Base-by-base conservation (phyloP, 2,797 vertebrate species). In the Microhierax caerulescens region DNA sequence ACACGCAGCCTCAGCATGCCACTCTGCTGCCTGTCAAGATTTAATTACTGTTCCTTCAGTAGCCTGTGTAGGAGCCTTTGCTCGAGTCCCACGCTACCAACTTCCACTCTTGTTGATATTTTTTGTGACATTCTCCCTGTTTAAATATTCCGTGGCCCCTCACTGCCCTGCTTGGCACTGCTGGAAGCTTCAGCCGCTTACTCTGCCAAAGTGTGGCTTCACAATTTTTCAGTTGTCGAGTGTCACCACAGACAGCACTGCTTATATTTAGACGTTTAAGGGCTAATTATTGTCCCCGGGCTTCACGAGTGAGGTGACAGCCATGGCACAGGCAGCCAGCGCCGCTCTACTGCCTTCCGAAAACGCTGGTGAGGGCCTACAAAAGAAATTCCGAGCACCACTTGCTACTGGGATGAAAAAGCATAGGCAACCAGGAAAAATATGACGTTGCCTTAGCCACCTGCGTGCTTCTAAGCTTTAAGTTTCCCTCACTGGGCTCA, bases 371-470 rank as follows among this genome's bases (percentile, higher is more conserved):
- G 17, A 18, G 25, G 53, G 12, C 39, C 24, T 10, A 17, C 27
- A 6, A 16, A 6, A 32, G 12, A 5, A 20, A 64, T 23, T 15
- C 39, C 73, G 17, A 16, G 8, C 39, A 5, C n/a, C 25, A 0
- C 70, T 12, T 8, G 32, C 50, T 3, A 9, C 14, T 0, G 32
- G 30, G 20, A 3, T 4, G 39, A 37, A 23, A 39, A 48, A 6
- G 14, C 5, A 2, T 0, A 11, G 32, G 21, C 11, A 3, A 16
- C 41, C 30, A 3, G 9, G 18, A 13, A 20, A 28, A 47, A 27
- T 1, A 5, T 0, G 13, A 10, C 37, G 3, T 1, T 2, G 28
- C 10, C 1, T 0, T 7, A 18, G 16, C 0, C 21, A 17, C 36
- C 27, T 0, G 15, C 7, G 5, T 0, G 13, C 28, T 10, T 7